Conservation (phyloP, 2,797 vertebrate genomes). For the Pipistrellus nathusii region DNA sequence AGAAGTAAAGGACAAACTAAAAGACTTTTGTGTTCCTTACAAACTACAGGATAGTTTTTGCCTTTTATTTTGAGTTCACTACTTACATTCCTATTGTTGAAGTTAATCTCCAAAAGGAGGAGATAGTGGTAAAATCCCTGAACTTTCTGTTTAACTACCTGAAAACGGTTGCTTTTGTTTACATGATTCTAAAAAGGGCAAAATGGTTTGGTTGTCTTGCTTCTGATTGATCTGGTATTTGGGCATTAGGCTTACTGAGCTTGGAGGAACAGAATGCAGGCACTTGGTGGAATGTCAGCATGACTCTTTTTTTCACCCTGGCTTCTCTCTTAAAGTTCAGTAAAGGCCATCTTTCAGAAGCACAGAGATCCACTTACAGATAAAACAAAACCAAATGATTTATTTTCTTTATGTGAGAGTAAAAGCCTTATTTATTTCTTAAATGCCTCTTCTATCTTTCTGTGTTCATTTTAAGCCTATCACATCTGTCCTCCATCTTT, state of each 20-base stretch:
- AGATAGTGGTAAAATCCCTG: not conserved
- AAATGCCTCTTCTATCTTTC: constrained; percentile 6
- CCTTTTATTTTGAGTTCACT: not conserved
- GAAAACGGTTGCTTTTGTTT: constrained; percentile 59
- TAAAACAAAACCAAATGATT: constrained; percentile 46
- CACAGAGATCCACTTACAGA: constrained; percentile 30
- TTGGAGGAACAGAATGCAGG: not conserved
- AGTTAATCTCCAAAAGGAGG: constrained; percentile 19
- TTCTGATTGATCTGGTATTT: constrained; percentile 63
- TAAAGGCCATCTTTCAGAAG: constrained; percentile 59
- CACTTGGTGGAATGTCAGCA: not conserved
- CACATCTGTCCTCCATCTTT: constrained; percentile 53
- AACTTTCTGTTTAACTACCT: constrained; percentile 45
- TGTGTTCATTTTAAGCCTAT: constrained; percentile 38
- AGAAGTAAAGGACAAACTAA: not conserved
- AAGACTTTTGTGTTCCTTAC: not conserved
- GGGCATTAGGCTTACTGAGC: not conserved
- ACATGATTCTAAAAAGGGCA: constrained; percentile 54
- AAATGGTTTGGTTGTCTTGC: not conserved
- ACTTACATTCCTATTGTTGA: not conserved
- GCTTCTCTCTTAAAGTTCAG: constrained; percentile 54
- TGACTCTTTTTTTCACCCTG: not conserved
- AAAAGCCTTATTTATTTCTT: constrained; percentile 48
- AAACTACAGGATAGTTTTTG: not conserved
- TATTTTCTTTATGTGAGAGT: constrained; percentile 53